phyloP scores from a whole-genome alignment of 1,140 invertebrate species.

The Phortica variegata region DNA sequence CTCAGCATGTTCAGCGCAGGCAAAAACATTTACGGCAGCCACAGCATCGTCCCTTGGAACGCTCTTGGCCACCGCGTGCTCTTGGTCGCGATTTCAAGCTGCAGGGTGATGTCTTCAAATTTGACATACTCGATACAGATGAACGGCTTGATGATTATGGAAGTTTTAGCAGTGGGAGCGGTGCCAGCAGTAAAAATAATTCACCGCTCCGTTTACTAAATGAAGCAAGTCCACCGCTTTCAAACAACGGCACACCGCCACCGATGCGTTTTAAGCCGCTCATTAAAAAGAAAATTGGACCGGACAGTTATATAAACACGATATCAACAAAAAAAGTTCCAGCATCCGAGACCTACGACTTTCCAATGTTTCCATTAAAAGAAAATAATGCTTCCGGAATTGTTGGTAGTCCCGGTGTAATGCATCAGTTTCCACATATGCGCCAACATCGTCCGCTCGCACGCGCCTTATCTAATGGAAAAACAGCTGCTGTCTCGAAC shows the following conservation, averaged over 20 bases:
- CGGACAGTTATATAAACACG: constrained; percentile 69
- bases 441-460: constrained; percentile 54
- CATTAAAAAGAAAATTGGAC: constrained; percentile 65
- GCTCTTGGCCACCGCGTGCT: constrained; percentile 61
- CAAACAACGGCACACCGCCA: constrained; percentile 18
- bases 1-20: constrained; percentile 22
- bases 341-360: constrained; percentile 59
- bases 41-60: constrained; percentile 62
- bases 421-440: constrained; percentile 40
- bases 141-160: constrained; percentile 51
- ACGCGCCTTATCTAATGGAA: constrained; percentile 49
- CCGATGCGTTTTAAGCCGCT: constrained; percentile 60
- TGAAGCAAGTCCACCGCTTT: constrained; percentile 1
- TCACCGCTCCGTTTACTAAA: constrained; percentile 30
- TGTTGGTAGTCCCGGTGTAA: not conserved
- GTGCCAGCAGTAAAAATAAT: constrained; percentile 22
- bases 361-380: constrained; percentile 57
- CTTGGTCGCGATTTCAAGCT: constrained; percentile 46
- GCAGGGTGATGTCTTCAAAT: constrained; percentile 69
- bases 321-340: constrained; percentile 62
- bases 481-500: constrained; percentile 21
- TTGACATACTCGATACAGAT: constrained; percentile 73
- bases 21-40: constrained; percentile 42
- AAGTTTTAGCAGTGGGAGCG: constrained; percentile 21
- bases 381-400: constrained; percentile 40